Percentiles rank a stretch among this genome's conserved stretches.
Evolutionary conservation across 2,888 invertebrate genomes (phyloP).

Genomic region (Chymomyza amoena): DNA sequence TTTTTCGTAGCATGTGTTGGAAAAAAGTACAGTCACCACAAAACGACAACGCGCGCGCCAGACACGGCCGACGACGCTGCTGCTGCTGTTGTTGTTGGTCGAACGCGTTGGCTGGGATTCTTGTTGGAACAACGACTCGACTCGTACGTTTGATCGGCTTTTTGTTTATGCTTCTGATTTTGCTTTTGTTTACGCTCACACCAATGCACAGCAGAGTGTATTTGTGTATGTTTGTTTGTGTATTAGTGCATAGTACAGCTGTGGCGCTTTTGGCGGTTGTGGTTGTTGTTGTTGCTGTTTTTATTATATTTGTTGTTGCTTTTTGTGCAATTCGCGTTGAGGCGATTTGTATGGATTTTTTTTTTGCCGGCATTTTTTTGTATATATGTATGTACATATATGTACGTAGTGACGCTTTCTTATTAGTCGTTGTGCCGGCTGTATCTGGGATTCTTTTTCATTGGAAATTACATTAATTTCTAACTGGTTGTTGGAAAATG

Average conservation of each 20-base stretch:
- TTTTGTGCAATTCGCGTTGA: not conserved
- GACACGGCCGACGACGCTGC: slow-evolving; percentile 24
- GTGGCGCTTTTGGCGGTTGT: slow-evolving; percentile 3
- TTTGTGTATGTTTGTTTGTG: slow-evolving; percentile 11
- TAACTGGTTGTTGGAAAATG: not conserved
- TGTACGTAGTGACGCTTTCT: not conserved
- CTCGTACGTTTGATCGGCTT: slow-evolving; percentile 56
- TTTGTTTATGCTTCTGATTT: slow-evolving; percentile 42
- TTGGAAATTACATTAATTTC: not conserved
- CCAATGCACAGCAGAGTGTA: slow-evolving; percentile 15
- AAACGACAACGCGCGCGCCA: slow-evolving; percentile 61
- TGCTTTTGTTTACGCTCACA: slow-evolving; percentile 67
- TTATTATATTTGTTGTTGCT: not conserved
- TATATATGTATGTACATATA: no score
- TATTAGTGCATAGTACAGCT: slow-evolving; percentile 3
- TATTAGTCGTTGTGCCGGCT: not conserved
- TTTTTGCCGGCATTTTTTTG: slow-evolving; percentile 46
- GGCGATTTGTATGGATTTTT: slow-evolving; percentile 3
- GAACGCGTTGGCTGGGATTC: slow-evolving; percentile 65
- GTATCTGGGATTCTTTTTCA: slow-evolving; percentile 2
- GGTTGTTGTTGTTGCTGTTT: not conserved
- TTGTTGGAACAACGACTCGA: slow-evolving; percentile 57
- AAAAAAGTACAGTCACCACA: slow-evolving; percentile 79
- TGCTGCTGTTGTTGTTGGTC: slow-evolving; percentile 32
- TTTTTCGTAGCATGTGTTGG: slow-evolving; percentile 55